Conservation (phyloP, 2,888 invertebrate genomes). For the Pseudolycoriella hygida region DNA sequence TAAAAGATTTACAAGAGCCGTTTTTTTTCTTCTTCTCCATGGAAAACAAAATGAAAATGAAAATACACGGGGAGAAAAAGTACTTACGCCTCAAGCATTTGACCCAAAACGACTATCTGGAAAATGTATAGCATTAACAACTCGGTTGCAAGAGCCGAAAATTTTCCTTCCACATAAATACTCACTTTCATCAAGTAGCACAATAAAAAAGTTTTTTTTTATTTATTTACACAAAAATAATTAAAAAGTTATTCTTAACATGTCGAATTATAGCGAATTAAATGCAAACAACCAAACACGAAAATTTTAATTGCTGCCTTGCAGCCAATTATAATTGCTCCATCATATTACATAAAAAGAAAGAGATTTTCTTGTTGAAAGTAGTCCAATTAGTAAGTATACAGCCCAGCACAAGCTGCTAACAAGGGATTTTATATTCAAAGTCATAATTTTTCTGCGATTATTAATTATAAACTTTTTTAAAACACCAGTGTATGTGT, state of each 20-base stretch:
- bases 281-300: slow-evolving; percentile 4
- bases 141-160: too few species aligned
- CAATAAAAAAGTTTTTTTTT: too few species aligned
- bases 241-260: slow-evolving; percentile 4
- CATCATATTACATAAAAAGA: not conserved
- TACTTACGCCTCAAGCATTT: too few species aligned
- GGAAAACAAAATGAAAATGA: too few species aligned
- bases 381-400: slow-evolving; percentile 6
- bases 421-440: slow-evolving; percentile 6
- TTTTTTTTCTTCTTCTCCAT: too few species aligned
- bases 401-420: slow-evolving; percentile 1
- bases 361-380: slow-evolving; percentile 3
- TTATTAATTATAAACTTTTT: slow-evolving; percentile 6
- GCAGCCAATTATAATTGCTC: slow-evolving; percentile 7
- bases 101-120: too few species aligned
- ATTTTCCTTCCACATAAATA: too few species aligned
- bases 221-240: slow-evolving; percentile 2
- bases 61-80: too few species aligned
- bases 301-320: slow-evolving; percentile 7
- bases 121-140: too few species aligned
- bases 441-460: slow-evolving; percentile 5
- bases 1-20: too few species aligned
- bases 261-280: slow-evolving; percentile 2
- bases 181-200: too few species aligned
- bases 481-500: slow-evolving; percentile 3